Evolutionary conservation across 2,113 vertebrate species (phyloP).

Genomic region (Catagonus wagneri): DNA sequence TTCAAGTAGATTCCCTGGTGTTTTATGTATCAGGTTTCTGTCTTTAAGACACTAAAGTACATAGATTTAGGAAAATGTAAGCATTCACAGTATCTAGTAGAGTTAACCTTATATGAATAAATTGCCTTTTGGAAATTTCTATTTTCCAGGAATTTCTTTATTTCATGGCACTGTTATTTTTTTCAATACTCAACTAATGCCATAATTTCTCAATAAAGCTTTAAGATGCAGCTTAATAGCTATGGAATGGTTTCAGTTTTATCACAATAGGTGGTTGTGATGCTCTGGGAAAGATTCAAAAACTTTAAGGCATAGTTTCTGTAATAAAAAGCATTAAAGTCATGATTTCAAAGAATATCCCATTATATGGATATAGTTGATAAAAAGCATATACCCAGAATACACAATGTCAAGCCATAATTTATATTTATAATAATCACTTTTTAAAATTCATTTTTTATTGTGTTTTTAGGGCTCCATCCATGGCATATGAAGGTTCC

Average conservation of each 20-base stretch:
- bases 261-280: neutral
- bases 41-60: neutral
- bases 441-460: neutral
- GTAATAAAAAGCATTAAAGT: slow-evolving; percentile 29
- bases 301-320: neutral
- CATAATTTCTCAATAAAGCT: neutral
- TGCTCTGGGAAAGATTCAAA: neutral
- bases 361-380: neutral
- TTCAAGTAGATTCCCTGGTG: neutral
- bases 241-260: neutral
- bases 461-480: neutral
- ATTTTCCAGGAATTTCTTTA: neutral
- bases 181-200: neutral
- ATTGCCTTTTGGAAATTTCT: neutral
- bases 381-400: neutral
- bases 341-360: slow-evolving; percentile 16
- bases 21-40: neutral
- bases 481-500: too few relatives aligned
- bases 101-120: neutral
- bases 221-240: neutral
- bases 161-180: neutral
- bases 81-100: neutral
- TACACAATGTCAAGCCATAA: neutral
- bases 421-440: neutral
- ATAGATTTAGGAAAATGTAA: neutral